Conservation (phyloP, 2,113 vertebrate genomes). For the Campylomormyrus tamandua region DNA sequence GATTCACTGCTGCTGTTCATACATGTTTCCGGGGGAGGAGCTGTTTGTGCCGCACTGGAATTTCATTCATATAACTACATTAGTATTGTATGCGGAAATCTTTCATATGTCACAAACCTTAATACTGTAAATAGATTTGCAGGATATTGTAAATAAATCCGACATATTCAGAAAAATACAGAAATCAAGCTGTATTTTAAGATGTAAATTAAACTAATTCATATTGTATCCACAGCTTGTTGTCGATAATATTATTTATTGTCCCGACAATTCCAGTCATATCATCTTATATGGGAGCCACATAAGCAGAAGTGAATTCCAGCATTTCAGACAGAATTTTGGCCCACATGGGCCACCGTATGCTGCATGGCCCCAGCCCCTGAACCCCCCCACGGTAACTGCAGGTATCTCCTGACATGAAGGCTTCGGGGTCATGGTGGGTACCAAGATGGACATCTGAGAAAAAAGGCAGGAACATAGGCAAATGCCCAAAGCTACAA, state of each 20-base stretch:
- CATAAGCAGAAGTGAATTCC: neutral
- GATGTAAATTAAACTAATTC: too few relatives aligned
- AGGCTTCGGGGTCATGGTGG: neutral
- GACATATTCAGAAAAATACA: neutral
- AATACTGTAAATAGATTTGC: neutral
- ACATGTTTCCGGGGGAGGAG: neutral
- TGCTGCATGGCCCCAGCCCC: neutral
- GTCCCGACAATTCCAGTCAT: neutral
- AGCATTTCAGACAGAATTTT: neutral
- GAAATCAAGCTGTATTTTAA: neutral
- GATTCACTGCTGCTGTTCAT: neutral
- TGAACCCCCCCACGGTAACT: neutral
- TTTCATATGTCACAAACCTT: neutral
- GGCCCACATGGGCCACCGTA: neutral
- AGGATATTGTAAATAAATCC: neutral
- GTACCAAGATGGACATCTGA: neutral
- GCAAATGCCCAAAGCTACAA: neutral
- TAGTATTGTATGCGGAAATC: neutral
- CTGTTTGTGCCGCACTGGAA: neutral
- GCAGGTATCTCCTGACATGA: neutral
- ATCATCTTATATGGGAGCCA: neutral
- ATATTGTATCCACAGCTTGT: neutral
- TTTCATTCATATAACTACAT: conserved; percentile 5
- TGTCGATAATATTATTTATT: neutral
- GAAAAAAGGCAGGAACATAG: neutral